These are phyloP conservation scores for Scolanthus callimorphus DNA, from an alignment of 92 coral and sea anemone species.

Conservation along the genomic window DNA sequence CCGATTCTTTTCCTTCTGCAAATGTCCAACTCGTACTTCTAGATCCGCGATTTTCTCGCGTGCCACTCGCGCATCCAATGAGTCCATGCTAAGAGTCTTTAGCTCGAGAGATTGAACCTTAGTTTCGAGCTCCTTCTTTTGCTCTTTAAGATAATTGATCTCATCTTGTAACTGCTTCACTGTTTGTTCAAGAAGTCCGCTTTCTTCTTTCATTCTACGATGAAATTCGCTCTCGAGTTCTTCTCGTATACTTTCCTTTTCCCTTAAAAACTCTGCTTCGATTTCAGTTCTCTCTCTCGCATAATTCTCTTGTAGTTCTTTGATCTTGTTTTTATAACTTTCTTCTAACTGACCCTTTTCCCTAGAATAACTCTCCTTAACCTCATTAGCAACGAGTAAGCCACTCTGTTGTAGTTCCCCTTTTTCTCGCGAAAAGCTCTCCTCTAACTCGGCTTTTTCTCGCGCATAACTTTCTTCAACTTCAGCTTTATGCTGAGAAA, in stretches of 20 bases:
- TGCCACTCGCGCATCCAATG: slow-evolving; percentile 61
- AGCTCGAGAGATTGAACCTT: slow-evolving; percentile 75
- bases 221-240: slow-evolving; percentile 75
- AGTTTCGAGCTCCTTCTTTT: slow-evolving; percentile 71
- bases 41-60: slow-evolving; percentile 72
- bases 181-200: slow-evolving; percentile 58
- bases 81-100: slow-evolving; percentile 68
- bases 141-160: slow-evolving; percentile 67
- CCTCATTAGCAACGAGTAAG: slow-evolving; percentile 60
- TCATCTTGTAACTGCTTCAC: slow-evolving; percentile 64
- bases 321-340: slow-evolving; percentile 78
- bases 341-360: slow-evolving; percentile 81
- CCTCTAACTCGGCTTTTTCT: slow-evolving; percentile 69
- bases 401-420: slow-evolving; percentile 74
- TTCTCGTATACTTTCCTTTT: slow-evolving; percentile 63
- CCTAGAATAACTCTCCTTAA: slow-evolving; percentile 67
- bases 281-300: slow-evolving; percentile 66
- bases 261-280: slow-evolving; percentile 65
- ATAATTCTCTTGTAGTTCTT: slow-evolving; percentile 75
- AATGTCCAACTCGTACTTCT: slow-evolving; percentile 41
- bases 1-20: slow-evolving; percentile 53
- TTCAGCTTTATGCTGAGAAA: slow-evolving; percentile 78
- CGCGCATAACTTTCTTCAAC: slow-evolving; percentile 73
- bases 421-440: slow-evolving; percentile 74
- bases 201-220: slow-evolving; percentile 62